Evolutionary conservation across 2,113 vertebrate genomes (phyloP).

Genomic region (Megatriorchis doriae): DNA sequence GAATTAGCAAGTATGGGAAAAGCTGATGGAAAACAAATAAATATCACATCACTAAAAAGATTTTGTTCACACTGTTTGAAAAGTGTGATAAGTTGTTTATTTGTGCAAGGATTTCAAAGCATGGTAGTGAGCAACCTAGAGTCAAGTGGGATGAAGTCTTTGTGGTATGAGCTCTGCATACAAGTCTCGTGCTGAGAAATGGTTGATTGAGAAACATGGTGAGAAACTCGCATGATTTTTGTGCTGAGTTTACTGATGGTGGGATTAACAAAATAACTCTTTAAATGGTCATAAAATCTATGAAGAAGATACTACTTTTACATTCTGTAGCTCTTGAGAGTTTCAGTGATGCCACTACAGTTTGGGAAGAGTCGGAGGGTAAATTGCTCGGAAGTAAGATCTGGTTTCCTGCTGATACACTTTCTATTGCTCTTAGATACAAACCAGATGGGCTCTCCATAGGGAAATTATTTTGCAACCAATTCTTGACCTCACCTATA

Average conservation of each 20-base stretch:
- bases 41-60: background rate
- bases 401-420: background rate
- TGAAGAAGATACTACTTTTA: background rate
- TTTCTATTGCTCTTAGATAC: background rate
- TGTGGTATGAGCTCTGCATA: background rate
- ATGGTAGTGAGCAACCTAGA: background rate
- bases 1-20: background rate
- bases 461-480: background rate
- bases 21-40: background rate
- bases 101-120: background rate
- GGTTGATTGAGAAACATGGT: background rate
- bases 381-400: background rate
- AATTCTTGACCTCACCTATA: background rate
- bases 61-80: background rate
- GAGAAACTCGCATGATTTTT: background rate
- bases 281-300: background rate
- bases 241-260: background rate
- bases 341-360: background rate
- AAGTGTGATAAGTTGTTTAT: background rate
- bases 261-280: background rate
- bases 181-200: background rate
- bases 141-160: background rate
- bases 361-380: background rate
- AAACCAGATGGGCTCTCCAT: background rate
- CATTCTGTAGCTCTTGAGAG: background rate